Base-by-base conservation (phyloP, 1,140 invertebrate genomes). In the Parasteatoda tepidariorum region DNA sequence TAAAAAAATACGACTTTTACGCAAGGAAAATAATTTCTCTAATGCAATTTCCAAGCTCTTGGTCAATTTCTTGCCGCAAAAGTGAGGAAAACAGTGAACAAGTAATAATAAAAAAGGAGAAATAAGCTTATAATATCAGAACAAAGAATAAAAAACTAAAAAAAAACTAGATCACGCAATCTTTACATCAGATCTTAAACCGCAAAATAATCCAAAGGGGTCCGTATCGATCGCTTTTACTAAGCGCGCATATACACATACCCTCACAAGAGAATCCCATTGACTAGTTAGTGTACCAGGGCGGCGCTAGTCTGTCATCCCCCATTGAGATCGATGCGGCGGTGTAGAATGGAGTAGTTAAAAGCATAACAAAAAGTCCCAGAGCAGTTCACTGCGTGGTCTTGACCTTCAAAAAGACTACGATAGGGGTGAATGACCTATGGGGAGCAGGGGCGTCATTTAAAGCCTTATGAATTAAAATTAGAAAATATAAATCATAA, bases 351-450 rank as follows among this genome's bases (percentile, higher is more conserved):
- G 31, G n/a, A 30, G 9, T 74, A 57, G 55, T 57, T 31, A 68
- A 11, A n/a, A 33, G 48, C 28, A 59, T 73, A 22, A 30, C 9
- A 48, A 48, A 67, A 33, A 22, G 6, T 31, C 30, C 28, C 6
- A 26, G 22, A n/a, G 9, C 18, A 11, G 5, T 28, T 74, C 28
- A 18, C n/a, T 15, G 3, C 54, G 71, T 74, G 55, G 71, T 74
- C 71, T 74, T 74, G 71, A 74, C 71, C 71, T 74, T 74, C 71
- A 74, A 24, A 61, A 54, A 6, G 30, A 22, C 22, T 61, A 61
- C n/a, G n/a, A 61, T 30, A 33, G 71, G 66, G 71, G 70, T 74
- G 55, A 74, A 74, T 61, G 71, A 61, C 55, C 71, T 4, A 54
- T n/a, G 26, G 31, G 62, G 4, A 33, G 7, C 26, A 31, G 30